phyloP scores from a whole-genome alignment of 1,140 invertebrate genomes.

The Trachelipus rathkii region DNA sequence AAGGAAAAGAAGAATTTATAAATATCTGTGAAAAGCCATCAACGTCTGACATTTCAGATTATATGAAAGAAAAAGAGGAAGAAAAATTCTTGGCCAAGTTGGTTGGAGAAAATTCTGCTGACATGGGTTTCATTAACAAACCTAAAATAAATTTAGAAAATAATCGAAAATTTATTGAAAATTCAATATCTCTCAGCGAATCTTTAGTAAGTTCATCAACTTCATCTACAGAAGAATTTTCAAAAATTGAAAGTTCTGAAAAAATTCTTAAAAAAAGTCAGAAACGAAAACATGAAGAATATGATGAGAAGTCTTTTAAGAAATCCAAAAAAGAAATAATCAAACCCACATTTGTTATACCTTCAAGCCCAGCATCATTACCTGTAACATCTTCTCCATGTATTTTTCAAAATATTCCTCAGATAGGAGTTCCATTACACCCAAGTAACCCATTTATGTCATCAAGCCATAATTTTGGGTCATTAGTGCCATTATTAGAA shows the following conservation, averaged over 20 bases:
- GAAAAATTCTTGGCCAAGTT: background rate
- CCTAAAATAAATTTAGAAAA: background rate
- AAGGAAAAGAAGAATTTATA: background rate
- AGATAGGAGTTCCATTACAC: background rate
- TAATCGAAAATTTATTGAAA: background rate
- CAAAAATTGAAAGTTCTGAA: background rate
- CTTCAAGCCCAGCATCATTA: background rate
- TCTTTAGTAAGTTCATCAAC: background rate
- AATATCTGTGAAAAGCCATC: background rate
- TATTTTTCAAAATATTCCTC: background rate
- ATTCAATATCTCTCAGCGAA: background rate
- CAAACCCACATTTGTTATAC: background rate
- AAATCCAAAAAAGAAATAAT: background rate
- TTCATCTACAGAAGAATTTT: background rate
- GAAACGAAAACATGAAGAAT: background rate
- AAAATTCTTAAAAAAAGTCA: background rate
- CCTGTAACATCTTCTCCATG: background rate
- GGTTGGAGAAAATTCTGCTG: background rate
- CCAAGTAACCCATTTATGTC: background rate
- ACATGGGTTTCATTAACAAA: background rate
- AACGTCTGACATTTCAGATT: background rate
- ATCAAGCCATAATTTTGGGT: background rate
- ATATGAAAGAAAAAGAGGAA: background rate
- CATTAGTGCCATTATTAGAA: constrained; percentile 29
- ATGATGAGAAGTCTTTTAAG: background rate